Evolutionary conservation across 2,797 vertebrate genomes (phyloP), one percentile per base, ranked within the genome.

Genomic region (Margarornis squamiger): DNA sequence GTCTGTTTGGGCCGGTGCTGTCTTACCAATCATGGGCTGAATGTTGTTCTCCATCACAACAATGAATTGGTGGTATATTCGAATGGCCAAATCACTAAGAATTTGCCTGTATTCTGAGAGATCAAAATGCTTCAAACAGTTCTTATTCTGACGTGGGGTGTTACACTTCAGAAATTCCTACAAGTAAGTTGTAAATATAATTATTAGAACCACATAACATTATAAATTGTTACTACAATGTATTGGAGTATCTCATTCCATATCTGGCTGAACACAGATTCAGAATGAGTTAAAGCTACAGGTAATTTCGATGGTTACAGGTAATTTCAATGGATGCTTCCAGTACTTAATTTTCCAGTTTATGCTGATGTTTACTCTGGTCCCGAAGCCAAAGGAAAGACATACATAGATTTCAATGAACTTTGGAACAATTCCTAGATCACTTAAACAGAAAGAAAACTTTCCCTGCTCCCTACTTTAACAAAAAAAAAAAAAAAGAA

Each of bases 71-170:
- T 99, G 98, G 92, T 99, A 99, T 94, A 99, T 99, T 34, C 97
- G 98, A 95, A 99, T 99, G 92, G 99, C 98, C 96, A 99, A 96
- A 92, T 99, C 99, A n/a, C 99, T 99, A 75, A 99, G 97, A 78
- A 99, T 98, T 92, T 99, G 99, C 74, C 99, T 98, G 97, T 99
- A 99, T 91, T 99, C 99, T 0, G 99, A 99, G 82, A 99, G 98
- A 97, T 99, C 99, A 92, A 99, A 99, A 90, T 99, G 99, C 96
- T 98, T 98, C 97, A 99, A 92, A 93, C 98, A 99, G 96, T 99
- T 99, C 96, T 98, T 99, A 65, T 98, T 99, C 98, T 99, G 99
- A 23, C 95, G 98, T 34, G 98, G 98, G 27, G 98, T 98, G 71
- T 98, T 99, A 76, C 97, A 96, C 81, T 99, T 99, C 97, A 98